Conservation (phyloP, 1,140 invertebrate genomes). For the Tetraneura akinire region DNA sequence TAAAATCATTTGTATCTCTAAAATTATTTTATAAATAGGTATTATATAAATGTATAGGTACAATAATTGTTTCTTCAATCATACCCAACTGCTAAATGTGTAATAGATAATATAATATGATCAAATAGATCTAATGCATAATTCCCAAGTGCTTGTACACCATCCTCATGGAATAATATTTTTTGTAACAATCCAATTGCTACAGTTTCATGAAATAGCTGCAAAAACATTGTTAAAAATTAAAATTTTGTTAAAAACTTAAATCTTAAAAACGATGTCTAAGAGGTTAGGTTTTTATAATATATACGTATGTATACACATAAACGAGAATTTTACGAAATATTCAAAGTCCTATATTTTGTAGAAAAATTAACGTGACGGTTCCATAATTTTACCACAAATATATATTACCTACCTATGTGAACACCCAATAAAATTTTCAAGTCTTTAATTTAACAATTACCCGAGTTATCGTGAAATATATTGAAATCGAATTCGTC, state of each 20-base stretch:
- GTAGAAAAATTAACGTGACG: no score
- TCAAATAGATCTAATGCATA: conserved; percentile 73
- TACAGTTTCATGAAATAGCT: conserved; percentile 72
- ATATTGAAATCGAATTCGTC: no score
- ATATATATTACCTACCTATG: no score
- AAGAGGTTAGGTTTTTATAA: no score
- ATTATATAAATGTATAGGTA: not conserved
- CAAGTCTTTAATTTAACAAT: no score
- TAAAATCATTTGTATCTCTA: conserved; percentile 25
- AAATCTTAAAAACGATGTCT: no score
- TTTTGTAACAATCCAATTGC: conserved; percentile 72
- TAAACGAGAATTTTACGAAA: no score
- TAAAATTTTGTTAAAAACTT: not conserved
- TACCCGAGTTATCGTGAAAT: no score
- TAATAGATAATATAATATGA: conserved; percentile 60
- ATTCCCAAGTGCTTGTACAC: conserved; percentile 70
- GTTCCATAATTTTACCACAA: no score
- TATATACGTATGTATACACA: no score
- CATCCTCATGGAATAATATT: conserved; percentile 72
- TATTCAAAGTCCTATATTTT: no score
- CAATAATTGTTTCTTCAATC: not conserved
- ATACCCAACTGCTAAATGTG: conserved; percentile 41
- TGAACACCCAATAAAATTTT: no score
- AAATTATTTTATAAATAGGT: not conserved
- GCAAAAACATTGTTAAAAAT: conserved; percentile 54